phyloP scores from a whole-genome alignment of 2,797 vertebrate genomes.

The Coluber constrictor region DNA sequence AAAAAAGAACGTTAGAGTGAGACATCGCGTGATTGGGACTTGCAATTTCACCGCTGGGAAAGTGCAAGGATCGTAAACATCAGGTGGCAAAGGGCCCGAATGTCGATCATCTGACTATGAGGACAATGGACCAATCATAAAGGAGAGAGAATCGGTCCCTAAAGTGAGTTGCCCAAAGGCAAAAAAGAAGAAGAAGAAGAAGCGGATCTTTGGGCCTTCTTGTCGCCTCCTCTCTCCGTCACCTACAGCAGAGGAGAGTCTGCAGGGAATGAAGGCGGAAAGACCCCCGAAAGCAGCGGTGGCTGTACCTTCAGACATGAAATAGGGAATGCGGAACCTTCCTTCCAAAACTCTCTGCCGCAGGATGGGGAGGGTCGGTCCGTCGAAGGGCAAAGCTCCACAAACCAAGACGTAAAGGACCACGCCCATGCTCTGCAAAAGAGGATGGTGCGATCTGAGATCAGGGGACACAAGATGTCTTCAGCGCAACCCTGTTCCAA shows the following conservation, averaged over 20 bases:
- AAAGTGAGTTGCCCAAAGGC: no score
- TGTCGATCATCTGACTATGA: no score
- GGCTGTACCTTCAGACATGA: slow-evolving; percentile 96
- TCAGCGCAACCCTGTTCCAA: background rate
- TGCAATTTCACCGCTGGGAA: no score
- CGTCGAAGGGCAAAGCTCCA: slow-evolving; percentile 94
- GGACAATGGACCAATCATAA: no score
- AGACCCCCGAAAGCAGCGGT: accelerated
- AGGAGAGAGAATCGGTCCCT: no score
- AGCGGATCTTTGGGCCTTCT: slow-evolving; percentile 4
- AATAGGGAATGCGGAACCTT: slow-evolving; percentile 98
- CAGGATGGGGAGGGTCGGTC: slow-evolving; percentile 92
- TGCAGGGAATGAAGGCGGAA: background rate
- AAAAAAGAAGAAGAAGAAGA: no score
- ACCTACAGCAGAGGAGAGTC: background rate
- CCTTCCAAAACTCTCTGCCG: slow-evolving; percentile 95
- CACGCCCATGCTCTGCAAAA: slow-evolving; percentile 93
- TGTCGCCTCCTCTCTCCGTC: background rate
- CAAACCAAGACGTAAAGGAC: slow-evolving; percentile 97
- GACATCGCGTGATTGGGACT: background rate
- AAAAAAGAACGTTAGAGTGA: background rate
- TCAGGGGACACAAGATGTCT: background rate
- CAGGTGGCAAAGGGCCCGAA: no score
- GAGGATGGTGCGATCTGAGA: background rate
- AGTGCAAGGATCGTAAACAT: no score